These are phyloP conservation scores for Frieseomelitta varia DNA, from an alignment of 1,140 invertebrate genomes.

Conservation along the genomic window DNA sequence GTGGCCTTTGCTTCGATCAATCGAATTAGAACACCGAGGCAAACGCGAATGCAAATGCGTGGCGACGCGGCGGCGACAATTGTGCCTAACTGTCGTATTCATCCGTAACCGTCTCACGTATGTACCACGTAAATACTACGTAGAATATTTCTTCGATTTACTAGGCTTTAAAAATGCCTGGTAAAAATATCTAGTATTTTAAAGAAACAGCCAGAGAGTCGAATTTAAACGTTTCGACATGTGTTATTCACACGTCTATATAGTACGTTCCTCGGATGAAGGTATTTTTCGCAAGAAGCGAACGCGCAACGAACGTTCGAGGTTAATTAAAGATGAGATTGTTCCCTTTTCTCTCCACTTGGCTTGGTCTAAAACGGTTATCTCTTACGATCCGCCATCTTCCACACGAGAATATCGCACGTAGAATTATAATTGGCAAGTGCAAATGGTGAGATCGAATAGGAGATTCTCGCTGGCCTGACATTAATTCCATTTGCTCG, in stretches of 20 bases:
- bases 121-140: too few species aligned
- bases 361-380: neutral
- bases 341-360: neutral
- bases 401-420: neutral
- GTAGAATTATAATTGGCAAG: conserved; percentile 56
- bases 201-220: neutral
- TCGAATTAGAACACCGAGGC: conserved; percentile 23
- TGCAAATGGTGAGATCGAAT: conserved; percentile 59
- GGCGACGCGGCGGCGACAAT: too few species aligned
- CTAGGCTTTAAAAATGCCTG: too few species aligned
- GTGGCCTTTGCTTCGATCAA: conserved; percentile 13
- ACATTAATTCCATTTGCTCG: conserved; percentile 66
- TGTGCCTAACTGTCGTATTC: too few species aligned
- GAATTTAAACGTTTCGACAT: neutral
- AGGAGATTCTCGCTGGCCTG: conserved; percentile 27
- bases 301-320: neutral
- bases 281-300: neutral
- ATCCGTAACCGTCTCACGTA: too few species aligned
- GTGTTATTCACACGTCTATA: neutral
- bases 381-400: neutral
- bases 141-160: too few species aligned
- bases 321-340: conserved; percentile 13
- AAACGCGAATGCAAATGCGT: neutral
- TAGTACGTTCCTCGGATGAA: neutral
- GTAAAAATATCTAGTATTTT: too few species aligned